Conservation (phyloP, 2,113 vertebrate genomes). For the Cottus gobio region DNA sequence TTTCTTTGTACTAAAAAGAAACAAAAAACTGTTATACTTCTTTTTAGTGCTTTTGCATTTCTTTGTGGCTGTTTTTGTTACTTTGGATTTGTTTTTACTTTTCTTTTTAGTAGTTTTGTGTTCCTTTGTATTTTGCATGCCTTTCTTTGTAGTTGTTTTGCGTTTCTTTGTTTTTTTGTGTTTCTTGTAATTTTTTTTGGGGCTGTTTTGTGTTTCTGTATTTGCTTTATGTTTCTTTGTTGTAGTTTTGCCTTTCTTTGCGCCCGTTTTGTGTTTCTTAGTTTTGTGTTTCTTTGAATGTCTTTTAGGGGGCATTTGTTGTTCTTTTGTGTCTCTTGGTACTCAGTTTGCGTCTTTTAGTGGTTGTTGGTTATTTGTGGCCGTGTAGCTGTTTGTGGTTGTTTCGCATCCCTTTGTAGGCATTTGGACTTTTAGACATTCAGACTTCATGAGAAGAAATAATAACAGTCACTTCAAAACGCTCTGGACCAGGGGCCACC, state of each 20-base stretch:
- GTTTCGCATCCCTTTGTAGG: neutral
- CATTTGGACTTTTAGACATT: neutral
- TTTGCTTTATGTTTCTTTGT: neutral
- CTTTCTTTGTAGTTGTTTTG: neutral
- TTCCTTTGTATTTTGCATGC: no score
- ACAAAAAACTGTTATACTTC: neutral
- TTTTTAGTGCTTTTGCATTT: neutral
- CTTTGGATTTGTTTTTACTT: no score
- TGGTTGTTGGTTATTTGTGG: neutral
- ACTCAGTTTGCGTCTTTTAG: neutral
- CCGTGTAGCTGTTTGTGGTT: neutral
- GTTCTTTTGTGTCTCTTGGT: neutral
- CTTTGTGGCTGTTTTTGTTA: neutral
- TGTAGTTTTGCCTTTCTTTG: neutral
- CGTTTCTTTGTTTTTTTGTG: neutral
- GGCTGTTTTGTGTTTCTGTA: neutral
- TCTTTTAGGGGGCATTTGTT: neutral
- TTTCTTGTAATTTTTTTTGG: no score
- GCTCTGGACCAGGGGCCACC: neutral
- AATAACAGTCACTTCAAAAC: neutral
- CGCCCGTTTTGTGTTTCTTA: neutral
- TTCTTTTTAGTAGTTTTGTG: no score
- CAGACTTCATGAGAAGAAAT: neutral
- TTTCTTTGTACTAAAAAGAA: no score
- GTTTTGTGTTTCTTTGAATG: neutral